Base-by-base conservation (phyloP, 2,888 invertebrate species). In the Thumatha senex region DNA sequence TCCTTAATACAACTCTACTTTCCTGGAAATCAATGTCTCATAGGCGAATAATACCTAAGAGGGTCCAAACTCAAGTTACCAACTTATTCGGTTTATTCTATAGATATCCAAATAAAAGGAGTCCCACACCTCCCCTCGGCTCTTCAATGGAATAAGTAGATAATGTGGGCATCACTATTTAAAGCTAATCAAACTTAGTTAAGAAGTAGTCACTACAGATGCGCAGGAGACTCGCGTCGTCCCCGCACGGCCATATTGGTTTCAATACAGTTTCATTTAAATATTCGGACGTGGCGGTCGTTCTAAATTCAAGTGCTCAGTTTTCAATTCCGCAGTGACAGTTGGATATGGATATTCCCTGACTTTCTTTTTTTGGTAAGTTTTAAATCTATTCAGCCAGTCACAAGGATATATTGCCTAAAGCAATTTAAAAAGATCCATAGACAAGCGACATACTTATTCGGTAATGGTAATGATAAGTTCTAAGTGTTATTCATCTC, bases 151-250 rank as follows among this genome's bases (percentile, higher is more conserved):
- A 92, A 88, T 92, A 92, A 92, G 90, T 92, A 92, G 92, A 92
- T 93, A 91, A 91, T 89, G 80, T 88, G 86, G 83, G 86, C 85
- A 85, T 82, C 82, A 84, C 93, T 93, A 93, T 93, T 93, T 93
- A 93, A 93, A 93, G 91, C 90, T 93, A 93, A 93, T 93, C 93
- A 93, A 92, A 89, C 82, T 85, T 89, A 81, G 92, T 93, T 93
- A 93, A 90, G 90, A 87, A 89, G 84, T 86, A 93, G 93, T 93
- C 92, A 76, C 83, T 76, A 79, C 72, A 70, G 78, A 77, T 84
- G 86, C 89, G 86, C 86, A 71, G 80, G 84, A 82, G 86, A 67
- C 76, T 86, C 72, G 65, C 65, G 78, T 75, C 78, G 82, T 73
- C 61, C 54, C 47, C 70, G 44, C 24, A 14, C 48, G 64, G 81